Conservation (phyloP, 2,113 vertebrate species). For the human region GRCh38 chr2:118695001-118695500, state of each 20-base stretch:
- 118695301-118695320: too few species aligned
- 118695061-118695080: neutral
- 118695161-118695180: neutral
- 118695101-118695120: neutral
- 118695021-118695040: neutral
- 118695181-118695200: neutral
- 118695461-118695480: too few species aligned
- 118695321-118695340: too few species aligned
- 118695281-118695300: neutral
- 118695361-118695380: too few species aligned
- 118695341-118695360: too few species aligned
- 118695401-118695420: too few species aligned
- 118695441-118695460: too few species aligned
- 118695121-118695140: too few species aligned
- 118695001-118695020: neutral
- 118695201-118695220: neutral
- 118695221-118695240: neutral
- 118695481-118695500: too few species aligned
- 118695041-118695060: neutral
- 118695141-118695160: neutral
- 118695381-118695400: too few species aligned
- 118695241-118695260: neutral
- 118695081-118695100: neutral
- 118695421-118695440: too few species aligned
- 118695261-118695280: neutral